Percentiles rank a stretch among this genome's conserved stretches.
These are phyloP conservation scores for Protosalanx chinensis DNA, from an alignment of 2,797 vertebrate genomes.

Conservation along the genomic window DNA sequence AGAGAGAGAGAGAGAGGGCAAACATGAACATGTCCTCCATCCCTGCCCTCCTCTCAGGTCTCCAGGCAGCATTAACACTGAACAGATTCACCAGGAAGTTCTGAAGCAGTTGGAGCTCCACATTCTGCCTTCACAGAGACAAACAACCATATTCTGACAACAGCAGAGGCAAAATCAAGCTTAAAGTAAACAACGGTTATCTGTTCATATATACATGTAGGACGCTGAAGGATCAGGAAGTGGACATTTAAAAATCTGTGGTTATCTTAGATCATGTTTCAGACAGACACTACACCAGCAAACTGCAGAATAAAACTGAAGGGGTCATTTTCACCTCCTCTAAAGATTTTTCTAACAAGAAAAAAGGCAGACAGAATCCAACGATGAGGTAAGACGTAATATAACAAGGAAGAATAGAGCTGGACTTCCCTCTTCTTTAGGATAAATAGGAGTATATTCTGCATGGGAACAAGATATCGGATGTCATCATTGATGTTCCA, in stretches of 20 bases:
- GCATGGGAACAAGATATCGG: conserved; percentile 32
- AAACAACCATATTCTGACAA: conserved; percentile 6
- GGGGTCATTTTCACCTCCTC: conserved; percentile 5
- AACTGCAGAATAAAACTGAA: conserved; percentile 17
- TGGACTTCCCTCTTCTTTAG: conserved; percentile 13
- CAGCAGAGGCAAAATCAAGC: conserved; percentile 15
- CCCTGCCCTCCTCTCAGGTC: conserved; percentile 18
- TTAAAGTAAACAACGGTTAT: conserved; percentile 17
- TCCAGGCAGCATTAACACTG: conserved; percentile 7
- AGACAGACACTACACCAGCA: conserved; percentile 6
- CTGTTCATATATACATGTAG: conserved; percentile 39
- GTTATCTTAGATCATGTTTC: conserved; percentile 10
- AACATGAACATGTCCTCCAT: conserved; percentile 5
- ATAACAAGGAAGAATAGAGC: conserved; percentile 13
- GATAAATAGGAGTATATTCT: conserved; percentile 34
- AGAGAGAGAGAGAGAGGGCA: conserved; percentile 20
- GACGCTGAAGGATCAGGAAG: conserved; percentile 23
- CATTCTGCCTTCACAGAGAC: background rate
- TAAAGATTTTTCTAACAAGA: conserved; percentile 2
- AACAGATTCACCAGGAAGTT: conserved; percentile 8
- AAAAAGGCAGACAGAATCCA: conserved; percentile 11
- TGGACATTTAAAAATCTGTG: background rate
- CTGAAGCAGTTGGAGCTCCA: background rate
- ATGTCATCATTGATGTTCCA: conserved; percentile 27
- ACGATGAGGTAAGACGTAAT: background rate